Evolutionary conservation across 2,888 invertebrate species (phyloP).

Genomic region (Drosophila imparisetae): DNA sequence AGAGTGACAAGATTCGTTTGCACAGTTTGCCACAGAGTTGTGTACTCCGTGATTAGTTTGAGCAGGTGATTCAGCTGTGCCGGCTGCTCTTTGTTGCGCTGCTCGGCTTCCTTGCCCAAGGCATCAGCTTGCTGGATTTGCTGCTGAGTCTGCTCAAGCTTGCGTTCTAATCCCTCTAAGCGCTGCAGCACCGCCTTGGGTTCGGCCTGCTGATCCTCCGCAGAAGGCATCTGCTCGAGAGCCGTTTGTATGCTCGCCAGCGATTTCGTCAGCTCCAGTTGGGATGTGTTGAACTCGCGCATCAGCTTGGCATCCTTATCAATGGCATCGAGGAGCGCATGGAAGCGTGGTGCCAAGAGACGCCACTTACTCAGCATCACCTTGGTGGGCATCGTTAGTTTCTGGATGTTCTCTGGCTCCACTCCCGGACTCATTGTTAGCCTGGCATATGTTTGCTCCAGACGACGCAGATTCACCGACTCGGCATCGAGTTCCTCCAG

Average conservation of each 20-base stretch:
- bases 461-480: constrained; percentile 86
- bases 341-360: constrained; percentile 87
- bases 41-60: constrained; percentile 88
- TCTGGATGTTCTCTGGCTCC: constrained; percentile 89
- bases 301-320: constrained; percentile 87
- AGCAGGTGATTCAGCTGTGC: constrained; percentile 87
- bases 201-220: constrained; percentile 85
- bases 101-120: constrained; percentile 87
- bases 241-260: constrained; percentile 90
- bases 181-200: constrained; percentile 71
- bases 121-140: constrained; percentile 87
- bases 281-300: constrained; percentile 89
- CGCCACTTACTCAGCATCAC: constrained; percentile 88
- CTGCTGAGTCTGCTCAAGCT: constrained; percentile 86
- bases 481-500: constrained; percentile 86
- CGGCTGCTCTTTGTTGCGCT: constrained; percentile 85
- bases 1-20: constrained; percentile 85
- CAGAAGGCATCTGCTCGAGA: constrained; percentile 88
- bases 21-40: constrained; percentile 87
- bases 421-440: constrained; percentile 88
- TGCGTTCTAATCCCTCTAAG: constrained; percentile 86
- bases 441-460: constrained; percentile 90
- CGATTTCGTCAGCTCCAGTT: constrained; percentile 89
- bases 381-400: constrained; percentile 87
- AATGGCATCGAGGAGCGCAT: constrained; percentile 86